phyloP scores from a whole-genome alignment of 2,888 invertebrate genomes.

The Caenorhabditis macrosperma region DNA sequence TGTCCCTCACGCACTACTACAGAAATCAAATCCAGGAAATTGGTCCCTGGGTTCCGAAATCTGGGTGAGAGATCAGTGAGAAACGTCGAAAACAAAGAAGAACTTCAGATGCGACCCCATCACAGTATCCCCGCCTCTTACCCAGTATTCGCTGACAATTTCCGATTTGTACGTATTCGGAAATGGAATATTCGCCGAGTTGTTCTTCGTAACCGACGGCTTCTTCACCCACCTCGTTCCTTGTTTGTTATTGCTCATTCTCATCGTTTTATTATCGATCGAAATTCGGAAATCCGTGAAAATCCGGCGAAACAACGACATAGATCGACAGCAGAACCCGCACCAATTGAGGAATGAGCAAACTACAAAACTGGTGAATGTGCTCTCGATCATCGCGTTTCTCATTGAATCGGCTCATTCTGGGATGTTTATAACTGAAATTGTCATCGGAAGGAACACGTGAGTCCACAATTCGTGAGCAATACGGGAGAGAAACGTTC shows the following conservation, averaged over 20 bases:
- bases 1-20: conserved; percentile 24
- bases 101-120: conserved; percentile 25
- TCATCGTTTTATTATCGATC: background rate
- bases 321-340: background rate
- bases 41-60: conserved; percentile 15
- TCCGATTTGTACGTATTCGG: conserved; percentile 36
- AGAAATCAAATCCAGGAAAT: conserved; percentile 32
- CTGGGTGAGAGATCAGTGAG: background rate
- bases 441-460: background rate
- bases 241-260: background rate
- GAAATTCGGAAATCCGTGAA: conserved; percentile 28
- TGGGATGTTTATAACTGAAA: conserved; percentile 14
- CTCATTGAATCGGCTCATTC: conserved; percentile 7
- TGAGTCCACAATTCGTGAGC: background rate
- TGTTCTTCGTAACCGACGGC: conserved; percentile 30
- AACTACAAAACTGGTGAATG: conserved; percentile 30
- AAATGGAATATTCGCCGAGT: conserved; percentile 20
- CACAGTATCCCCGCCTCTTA: background rate
- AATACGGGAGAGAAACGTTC: background rate
- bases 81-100: background rate
- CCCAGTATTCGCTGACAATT: conserved; percentile 1
- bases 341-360: conserved; percentile 34
- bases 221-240: conserved; percentile 37
- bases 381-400: conserved; percentile 3
- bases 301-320: background rate